phyloP scores from a whole-genome alignment of 2,888 invertebrate genomes.

The Oscheius sp. region DNA sequence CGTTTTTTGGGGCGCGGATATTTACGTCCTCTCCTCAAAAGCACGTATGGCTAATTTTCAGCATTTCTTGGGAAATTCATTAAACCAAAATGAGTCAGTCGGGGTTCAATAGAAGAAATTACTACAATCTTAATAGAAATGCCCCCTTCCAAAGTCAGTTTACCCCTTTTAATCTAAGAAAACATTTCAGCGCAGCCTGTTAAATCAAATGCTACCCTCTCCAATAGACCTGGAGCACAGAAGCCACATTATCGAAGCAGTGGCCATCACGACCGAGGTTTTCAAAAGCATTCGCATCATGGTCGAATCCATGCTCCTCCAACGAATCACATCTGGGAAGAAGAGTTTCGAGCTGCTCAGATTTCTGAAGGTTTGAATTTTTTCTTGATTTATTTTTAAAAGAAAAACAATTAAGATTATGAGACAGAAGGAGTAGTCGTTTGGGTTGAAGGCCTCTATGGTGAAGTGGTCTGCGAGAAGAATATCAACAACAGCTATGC shows the following conservation, averaged over 20 bases:
- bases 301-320: background rate
- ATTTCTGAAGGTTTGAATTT: background rate
- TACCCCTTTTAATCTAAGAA: too few relatives aligned
- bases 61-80: too few relatives aligned
- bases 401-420: slow-evolving; percentile 4
- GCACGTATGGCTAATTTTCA: too few relatives aligned
- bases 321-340: slow-evolving; percentile 17
- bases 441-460: slow-evolving; percentile 7
- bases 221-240: too few relatives aligned
- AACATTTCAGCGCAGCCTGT: background rate
- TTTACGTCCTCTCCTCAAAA: too few relatives aligned
- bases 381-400: background rate
- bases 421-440: slow-evolving; percentile 6
- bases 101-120: too few relatives aligned
- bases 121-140: too few relatives aligned
- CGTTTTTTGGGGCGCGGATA: too few relatives aligned
- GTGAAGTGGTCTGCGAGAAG: slow-evolving; percentile 18
- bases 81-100: too few relatives aligned
- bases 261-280: background rate
- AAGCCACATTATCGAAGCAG: background rate
- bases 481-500: background rate
- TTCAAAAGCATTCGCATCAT: background rate
- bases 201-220: background rate
- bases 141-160: too few relatives aligned
- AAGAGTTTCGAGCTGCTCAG: background rate